These are phyloP conservation scores for Zapus hudsonius DNA, from an alignment of 2,113 vertebrate species.

Conservation along the genomic window DNA sequence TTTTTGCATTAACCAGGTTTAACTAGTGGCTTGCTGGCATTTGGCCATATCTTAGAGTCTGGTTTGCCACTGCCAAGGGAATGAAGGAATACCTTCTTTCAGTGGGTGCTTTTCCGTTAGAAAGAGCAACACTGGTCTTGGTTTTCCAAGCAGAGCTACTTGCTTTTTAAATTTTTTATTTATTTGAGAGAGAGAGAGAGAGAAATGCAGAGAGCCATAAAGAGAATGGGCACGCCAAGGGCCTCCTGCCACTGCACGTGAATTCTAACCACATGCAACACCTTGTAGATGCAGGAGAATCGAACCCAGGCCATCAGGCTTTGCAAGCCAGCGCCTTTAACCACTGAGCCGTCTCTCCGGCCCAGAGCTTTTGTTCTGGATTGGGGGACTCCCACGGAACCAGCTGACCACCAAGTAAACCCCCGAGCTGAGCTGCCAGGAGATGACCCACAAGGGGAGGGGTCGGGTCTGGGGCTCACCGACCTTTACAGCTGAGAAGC, in stretches of 20 bases:
- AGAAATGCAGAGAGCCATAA: too few species aligned
- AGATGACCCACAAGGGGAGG: not conserved
- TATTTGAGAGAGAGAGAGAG: too few species aligned
- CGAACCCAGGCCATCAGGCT: too few species aligned
- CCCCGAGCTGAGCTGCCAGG: not conserved
- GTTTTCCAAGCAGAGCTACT: slow-evolving; percentile 11
- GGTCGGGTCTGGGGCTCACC: not conserved
- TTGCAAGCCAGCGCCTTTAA: too few species aligned
- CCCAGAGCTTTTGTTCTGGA: slow-evolving; percentile 32
- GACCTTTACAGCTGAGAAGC: not conserved
- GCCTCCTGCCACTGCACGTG: too few species aligned
- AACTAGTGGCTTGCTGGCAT: not conserved
- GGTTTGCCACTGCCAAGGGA: not conserved
- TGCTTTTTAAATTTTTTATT: too few species aligned
- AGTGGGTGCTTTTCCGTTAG: not conserved
- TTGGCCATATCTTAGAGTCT: not conserved
- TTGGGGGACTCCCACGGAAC: not conserved
- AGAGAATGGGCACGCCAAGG: too few species aligned
- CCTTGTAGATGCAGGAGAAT: too few species aligned
- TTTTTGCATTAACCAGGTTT: not conserved
- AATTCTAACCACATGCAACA: too few species aligned
- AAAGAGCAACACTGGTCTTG: not conserved
- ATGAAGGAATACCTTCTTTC: slow-evolving; percentile 8
- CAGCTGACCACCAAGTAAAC: not conserved
- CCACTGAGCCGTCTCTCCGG: too few species aligned